A percentile compares a stretch with the other conserved stretches of the same genome.
phyloP scores from a whole-genome alignment of 2,797 vertebrate genomes.

The Phrynocephalus vlangalii region DNA sequence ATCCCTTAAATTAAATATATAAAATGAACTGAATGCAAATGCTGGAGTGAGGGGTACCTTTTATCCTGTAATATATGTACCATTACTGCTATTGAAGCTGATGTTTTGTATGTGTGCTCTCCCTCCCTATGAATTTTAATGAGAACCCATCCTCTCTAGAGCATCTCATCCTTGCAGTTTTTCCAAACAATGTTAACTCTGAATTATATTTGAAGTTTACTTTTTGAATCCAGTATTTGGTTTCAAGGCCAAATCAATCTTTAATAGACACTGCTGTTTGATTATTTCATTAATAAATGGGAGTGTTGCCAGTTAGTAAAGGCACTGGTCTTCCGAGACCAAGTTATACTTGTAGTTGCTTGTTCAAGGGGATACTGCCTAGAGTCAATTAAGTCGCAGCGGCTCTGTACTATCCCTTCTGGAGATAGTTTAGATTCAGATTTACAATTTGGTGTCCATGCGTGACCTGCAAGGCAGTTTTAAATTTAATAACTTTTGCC shows the following conservation, averaged over 20 bases:
- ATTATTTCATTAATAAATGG: constrained; percentile 44
- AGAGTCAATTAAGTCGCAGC: constrained; percentile 24
- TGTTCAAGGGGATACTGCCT: background rate
- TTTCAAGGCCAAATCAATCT: constrained; percentile 33
- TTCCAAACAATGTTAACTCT: constrained; percentile 9
- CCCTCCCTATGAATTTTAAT: constrained; percentile 20
- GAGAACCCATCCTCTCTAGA: background rate
- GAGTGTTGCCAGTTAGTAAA: constrained; percentile 34
- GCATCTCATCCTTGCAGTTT: background rate
- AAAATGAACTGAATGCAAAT: background rate
- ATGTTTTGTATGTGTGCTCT: background rate
- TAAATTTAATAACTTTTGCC: constrained; percentile 1
- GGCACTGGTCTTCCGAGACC: background rate
- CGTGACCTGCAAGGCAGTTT: background rate
- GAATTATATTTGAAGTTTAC: constrained; percentile 30
- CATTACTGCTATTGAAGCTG: background rate
- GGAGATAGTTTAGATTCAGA: constrained; percentile 11
- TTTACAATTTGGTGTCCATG: constrained; percentile 2
- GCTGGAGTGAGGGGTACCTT: background rate
- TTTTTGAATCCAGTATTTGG: constrained; percentile 33
- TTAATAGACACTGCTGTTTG: constrained; percentile 38
- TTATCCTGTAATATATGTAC: background rate
- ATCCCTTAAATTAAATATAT: background rate
- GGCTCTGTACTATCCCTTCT: background rate
- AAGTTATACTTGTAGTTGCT: constrained; percentile 23